Conservation (phyloP, 2,888 invertebrate species). For the Mayetiola destructor region DNA sequence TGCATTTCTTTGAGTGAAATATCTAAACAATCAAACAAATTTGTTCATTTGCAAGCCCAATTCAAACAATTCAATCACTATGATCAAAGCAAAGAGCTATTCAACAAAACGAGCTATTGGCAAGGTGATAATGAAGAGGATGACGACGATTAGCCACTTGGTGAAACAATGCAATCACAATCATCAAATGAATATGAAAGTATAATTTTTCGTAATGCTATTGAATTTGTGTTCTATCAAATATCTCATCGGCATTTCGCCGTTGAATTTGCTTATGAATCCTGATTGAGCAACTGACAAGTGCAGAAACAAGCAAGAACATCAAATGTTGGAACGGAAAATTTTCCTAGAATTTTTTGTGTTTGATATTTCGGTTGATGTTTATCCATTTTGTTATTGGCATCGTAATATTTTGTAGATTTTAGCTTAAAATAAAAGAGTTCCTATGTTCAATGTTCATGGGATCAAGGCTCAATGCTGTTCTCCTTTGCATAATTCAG, state of each 20-base stretch:
- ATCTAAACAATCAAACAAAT: too few relatives aligned
- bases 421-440: not conserved
- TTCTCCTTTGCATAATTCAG: not conserved
- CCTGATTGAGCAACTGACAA: too few relatives aligned
- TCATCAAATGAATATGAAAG: too few relatives aligned
- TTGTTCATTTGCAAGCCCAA: constrained; percentile 41
- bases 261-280: too few relatives aligned
- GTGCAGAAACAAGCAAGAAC: not conserved
- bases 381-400: constrained; percentile 4
- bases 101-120: constrained; percentile 18
- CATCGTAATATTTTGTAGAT: not conserved
- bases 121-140: constrained; percentile 25
- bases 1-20: too few relatives aligned
- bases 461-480: too few relatives aligned
- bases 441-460: too few relatives aligned
- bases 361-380: not conserved
- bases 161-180: constrained; percentile 27
- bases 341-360: not conserved
- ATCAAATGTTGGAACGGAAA: not conserved
- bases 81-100: constrained; percentile 13
- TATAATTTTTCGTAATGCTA: too few relatives aligned
- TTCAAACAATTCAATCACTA: constrained; percentile 24
- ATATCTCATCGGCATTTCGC: too few relatives aligned
- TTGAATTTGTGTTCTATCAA: too few relatives aligned
- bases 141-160: constrained; percentile 35